Percentiles rank a stretch among this genome's conserved stretches.
Conservation (phyloP, 2,888 invertebrate genomes). For the Trissolcus brochymenae region DNA sequence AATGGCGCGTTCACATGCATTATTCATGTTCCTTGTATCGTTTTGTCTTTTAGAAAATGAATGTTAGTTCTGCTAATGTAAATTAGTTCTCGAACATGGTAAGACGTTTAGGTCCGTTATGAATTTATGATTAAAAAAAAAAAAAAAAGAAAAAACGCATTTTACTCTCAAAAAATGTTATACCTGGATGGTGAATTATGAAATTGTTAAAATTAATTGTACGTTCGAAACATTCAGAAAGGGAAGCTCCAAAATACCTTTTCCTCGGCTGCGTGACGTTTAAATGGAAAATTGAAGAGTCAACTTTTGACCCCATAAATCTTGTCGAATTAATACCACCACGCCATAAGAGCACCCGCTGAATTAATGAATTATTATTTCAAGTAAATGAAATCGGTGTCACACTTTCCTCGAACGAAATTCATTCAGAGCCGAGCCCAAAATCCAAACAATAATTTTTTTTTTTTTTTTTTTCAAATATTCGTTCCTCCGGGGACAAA, state of each 20-base stretch:
- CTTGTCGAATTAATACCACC: conserved; percentile 5
- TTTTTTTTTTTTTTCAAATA: background rate
- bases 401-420: background rate
- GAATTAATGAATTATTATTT: conserved; percentile 15
- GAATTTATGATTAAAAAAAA: conserved; percentile 5
- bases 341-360: conserved; percentile 3
- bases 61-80: no score
- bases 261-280: background rate
- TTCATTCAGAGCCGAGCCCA: background rate
- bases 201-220: background rate
- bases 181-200: background rate
- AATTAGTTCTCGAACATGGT: no score
- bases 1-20: no score
- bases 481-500: background rate
- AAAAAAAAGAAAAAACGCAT: background rate
- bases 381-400: background rate
- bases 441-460: background rate
- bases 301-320: conserved; percentile 21
- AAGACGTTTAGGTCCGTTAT: background rate
- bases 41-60: no score
- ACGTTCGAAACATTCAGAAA: no score
- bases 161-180: background rate
- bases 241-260: background rate
- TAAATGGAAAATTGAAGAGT: conserved; percentile 9
- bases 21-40: no score